Evolutionary conservation across 2,113 vertebrate species (phyloP).

Genomic region (Baryphthengus martii): DNA sequence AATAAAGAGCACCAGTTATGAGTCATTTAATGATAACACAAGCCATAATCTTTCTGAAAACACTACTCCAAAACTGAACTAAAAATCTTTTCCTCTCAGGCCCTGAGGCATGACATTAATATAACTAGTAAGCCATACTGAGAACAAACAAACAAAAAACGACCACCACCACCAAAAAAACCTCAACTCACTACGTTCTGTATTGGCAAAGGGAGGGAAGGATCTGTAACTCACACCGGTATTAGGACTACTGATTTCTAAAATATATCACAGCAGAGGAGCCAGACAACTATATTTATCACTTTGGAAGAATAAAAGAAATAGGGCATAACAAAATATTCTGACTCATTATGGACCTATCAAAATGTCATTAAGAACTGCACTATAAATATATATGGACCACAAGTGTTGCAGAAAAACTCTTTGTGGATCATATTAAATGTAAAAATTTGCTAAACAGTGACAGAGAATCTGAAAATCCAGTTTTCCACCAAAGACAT

Average conservation of each 20-base stretch:
- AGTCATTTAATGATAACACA: neutral
- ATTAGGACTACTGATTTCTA: neutral
- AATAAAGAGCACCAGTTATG: neutral
- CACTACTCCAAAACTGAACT: neutral
- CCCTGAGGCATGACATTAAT: neutral
- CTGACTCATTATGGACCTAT: slow-evolving; percentile 5
- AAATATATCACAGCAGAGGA: neutral
- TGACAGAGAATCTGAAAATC: slow-evolving; percentile 12
- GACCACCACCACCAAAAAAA: neutral
- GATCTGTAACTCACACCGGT: neutral
- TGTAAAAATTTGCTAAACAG: slow-evolving; percentile 3
- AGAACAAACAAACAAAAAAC: neutral
- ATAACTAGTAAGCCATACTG: neutral
- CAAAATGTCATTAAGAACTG: slow-evolving; percentile 20
- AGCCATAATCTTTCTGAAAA: neutral
- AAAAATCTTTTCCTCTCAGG: neutral
- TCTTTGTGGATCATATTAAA: slow-evolving; percentile 31
- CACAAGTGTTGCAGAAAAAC: neutral
- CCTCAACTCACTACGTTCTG: neutral
- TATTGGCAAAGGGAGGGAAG: neutral
- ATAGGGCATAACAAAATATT: neutral
- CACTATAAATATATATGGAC: neutral
- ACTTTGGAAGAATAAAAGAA: neutral
- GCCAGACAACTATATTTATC: neutral
- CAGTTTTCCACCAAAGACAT: neutral